Percentiles rank a stretch among this genome's conserved stretches.
phyloP scores from a whole-genome alignment of 2,113 vertebrate species.

The Danionella cerebrum region DNA sequence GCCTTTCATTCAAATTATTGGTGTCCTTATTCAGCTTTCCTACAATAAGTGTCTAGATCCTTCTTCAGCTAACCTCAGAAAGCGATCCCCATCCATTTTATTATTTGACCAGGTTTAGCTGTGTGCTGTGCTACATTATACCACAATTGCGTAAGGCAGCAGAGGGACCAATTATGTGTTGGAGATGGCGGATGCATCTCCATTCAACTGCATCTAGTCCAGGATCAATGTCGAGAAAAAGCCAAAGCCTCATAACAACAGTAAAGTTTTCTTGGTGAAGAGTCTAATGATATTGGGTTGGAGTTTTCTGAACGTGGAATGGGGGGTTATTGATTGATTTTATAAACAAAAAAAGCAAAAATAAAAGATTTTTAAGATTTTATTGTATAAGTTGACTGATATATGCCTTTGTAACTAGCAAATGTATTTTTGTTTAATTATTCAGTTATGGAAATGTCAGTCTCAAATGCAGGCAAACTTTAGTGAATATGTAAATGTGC shows the following conservation, averaged over 20 bases:
- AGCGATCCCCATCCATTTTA: constrained; percentile 5
- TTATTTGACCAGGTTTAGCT: constrained; percentile 2
- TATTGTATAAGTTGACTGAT: no score
- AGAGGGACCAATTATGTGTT: constrained; percentile 35
- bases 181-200: constrained; percentile 7
- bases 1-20: constrained; percentile 8
- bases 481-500: no score
- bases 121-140: constrained; percentile 16
- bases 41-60: not conserved
- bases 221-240: constrained; percentile 15
- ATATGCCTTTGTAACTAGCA: no score
- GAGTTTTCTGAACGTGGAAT: constrained; percentile 11
- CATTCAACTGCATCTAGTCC: not conserved
- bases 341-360: no score
- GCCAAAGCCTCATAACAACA: not conserved
- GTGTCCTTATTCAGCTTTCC: not conserved
- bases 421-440: no score
- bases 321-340: no score
- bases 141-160: constrained; percentile 10
- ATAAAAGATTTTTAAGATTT: no score
- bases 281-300: not conserved
- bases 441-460: no score
- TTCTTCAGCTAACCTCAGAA: not conserved
- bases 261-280: not conserved
- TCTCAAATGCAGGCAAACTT: no score